Conservation (phyloP, 2,797 vertebrate genomes). For the Periophthalmus magnuspinnatus region DNA sequence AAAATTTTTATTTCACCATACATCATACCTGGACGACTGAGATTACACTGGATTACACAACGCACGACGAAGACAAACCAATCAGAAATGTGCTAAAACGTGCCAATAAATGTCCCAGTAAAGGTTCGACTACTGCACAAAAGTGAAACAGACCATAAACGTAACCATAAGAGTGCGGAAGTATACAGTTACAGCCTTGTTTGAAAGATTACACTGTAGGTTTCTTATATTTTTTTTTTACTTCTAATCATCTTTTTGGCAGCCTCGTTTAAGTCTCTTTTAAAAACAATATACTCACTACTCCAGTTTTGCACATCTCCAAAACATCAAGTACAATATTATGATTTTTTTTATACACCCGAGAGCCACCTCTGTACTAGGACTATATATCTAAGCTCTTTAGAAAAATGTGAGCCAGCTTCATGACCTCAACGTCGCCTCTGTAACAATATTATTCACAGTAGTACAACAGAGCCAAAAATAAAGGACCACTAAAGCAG, state of each 20-base stretch:
- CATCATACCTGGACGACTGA: no score
- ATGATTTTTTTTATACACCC: no score
- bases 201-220: no score
- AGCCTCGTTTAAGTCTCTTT: neutral
- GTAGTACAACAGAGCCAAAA: slow-evolving; percentile 10
- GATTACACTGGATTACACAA: no score
- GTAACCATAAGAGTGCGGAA: neutral
- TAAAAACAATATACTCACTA: no score
- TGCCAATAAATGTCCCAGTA: neutral
- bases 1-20: no score
- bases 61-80: neutral
- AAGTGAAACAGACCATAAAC: neutral
- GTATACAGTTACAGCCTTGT: no score
- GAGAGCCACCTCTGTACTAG: no score
- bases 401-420: neutral
- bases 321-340: no score
- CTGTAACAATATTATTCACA: slow-evolving; percentile 1
- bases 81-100: neutral
- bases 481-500: slow-evolving; percentile 1
- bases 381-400: neutral
- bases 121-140: no score
- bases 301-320: no score
- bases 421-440: neutral
- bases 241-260: neutral
- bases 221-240: neutral